Evolutionary conservation across 2,113 vertebrate genomes (phyloP), one percentile per base, ranked within the genome.

Genomic region (Tragelaphus strepsiceros): DNA sequence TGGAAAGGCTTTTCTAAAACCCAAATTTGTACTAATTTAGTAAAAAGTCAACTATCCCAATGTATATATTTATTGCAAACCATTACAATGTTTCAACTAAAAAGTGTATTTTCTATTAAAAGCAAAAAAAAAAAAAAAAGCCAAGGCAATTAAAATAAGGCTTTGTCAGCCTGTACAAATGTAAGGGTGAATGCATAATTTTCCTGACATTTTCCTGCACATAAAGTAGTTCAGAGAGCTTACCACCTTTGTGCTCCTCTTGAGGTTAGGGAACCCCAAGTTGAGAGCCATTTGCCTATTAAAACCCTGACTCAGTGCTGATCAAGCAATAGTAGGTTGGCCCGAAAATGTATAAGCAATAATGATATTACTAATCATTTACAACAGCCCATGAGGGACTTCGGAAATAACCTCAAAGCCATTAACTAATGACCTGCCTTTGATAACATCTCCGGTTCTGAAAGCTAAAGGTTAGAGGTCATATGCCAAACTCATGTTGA

Each of bases 341-440:
- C 46, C 84, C n/a, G 59, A 86, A 62, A 85, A 91, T 64, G 67
- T 91, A 49, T 90, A 94, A 97, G 91, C 95, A 96, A 96, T 96
- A 97, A 97, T 81, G 93, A 97, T 92, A 97, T 93, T 97, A 97
- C 97, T 96, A 97, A 98, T 97, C 97, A 97, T 96, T 96, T 97
- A 85, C 77, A 98, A 97, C 64, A 74, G 89, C 96, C 93, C 97
- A 88, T 93, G 2, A 21, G 96, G 87, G 97, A 96, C 61, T 97
- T 94, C 5, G 22, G 97, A 97, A 98, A 98, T 97, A 95, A 98
- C 96, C 97, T 97, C 93, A 89, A 59, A 97, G 97, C 96, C 97
- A 97, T 97, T 98, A 98, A 96, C 96, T 98, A 98, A 98, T 96
- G 91, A 97, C 97, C 94, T 92, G 56, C 93, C 92, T 97, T 97